Evolutionary conservation across 2,888 invertebrate genomes (phyloP), one percentile per base, ranked within the genome.

Genomic region (Gymnosoma rotundatum): DNA sequence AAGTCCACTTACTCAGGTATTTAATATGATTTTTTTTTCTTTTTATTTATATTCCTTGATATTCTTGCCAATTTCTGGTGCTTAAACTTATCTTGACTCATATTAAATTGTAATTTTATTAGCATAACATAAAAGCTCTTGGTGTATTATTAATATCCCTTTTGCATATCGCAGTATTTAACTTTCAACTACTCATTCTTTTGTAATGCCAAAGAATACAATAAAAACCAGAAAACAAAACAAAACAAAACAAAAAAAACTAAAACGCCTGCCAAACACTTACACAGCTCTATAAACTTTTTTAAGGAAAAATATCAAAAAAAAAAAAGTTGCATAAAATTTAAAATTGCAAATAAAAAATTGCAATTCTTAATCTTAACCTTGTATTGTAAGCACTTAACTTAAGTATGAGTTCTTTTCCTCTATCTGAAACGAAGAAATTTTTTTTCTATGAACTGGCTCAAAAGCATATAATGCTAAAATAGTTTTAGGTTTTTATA

Each of bases 81-180:
- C 58, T 74, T 81, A 75, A 84, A 81, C 78, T 81, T 81, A 84
- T 81, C 81, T 84, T 81, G 81, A 81, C 84, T 84, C 78, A 84
- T 84, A 84, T 84, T 84, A 78, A 84, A 84, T 84, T 81, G 84
- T 84, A 84, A 81, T 84, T 84, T 84, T 84, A 84, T 84, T 84
- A 84, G 84, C 81, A 81, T 74, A 81, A 84, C 84, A 84, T 84
- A 81, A 84, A 84, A 84, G 81, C 84, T 81, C 84, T 84, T 84
- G 84, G 84, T 81, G 78, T 84, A 81, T 78, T 84, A 84, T 84
- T 84, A 84, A 84, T 81, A 84, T 84, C 69, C 81, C 78, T 84
- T 84, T 84, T 81, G 70, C 78, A 81, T 84, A 84, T 84, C 84
- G 74, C 66, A 64, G 78, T 74, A 78, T 84, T 84, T 84, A 84